Evolutionary conservation across 1,140 invertebrate genomes (phyloP).

Genomic region (Kradibia gibbosae): DNA sequence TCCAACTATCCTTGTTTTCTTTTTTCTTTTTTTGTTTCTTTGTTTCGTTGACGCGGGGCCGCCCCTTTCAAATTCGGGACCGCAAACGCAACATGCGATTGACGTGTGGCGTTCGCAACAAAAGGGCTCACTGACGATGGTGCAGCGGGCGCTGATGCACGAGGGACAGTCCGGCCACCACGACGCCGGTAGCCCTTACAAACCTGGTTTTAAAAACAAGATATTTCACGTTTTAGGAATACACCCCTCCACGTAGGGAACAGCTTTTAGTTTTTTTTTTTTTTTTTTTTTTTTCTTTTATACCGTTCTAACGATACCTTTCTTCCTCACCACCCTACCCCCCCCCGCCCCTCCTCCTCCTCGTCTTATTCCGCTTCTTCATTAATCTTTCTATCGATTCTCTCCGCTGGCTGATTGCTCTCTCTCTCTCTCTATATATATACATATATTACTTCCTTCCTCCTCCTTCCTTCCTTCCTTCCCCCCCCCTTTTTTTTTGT

Average conservation of each 20-base stretch:
- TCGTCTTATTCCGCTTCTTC: too few species aligned
- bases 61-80: constrained; percentile 64
- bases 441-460: too few species aligned
- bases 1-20: constrained; percentile 72
- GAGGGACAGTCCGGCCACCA: constrained; percentile 68
- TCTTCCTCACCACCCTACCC: too few species aligned
- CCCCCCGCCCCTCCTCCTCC: too few species aligned
- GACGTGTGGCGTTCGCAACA: constrained; percentile 61
- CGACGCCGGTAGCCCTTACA: constrained; percentile 70
- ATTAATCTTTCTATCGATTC: too few species aligned
- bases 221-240: constrained; percentile 71
- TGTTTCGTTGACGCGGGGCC: constrained; percentile 66
- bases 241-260: constrained; percentile 67
- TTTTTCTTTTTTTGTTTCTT: constrained; percentile 70
- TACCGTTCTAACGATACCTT: constrained; percentile 23
- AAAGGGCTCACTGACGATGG: constrained; percentile 68
- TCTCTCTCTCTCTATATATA: too few species aligned
- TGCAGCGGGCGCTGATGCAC: constrained; percentile 66
- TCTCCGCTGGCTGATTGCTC: too few species aligned
- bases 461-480: too few species aligned
- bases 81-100: constrained; percentile 36
- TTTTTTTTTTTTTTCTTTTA: constrained; percentile 19
- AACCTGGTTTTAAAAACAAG: constrained; percentile 72
- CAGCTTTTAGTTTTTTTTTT: constrained; percentile 1
- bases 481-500: too few species aligned